Evolutionary conservation across 2,113 vertebrate genomes (phyloP), one percentile per base, ranked within the genome.

Genomic region (Monopterus albus): DNA sequence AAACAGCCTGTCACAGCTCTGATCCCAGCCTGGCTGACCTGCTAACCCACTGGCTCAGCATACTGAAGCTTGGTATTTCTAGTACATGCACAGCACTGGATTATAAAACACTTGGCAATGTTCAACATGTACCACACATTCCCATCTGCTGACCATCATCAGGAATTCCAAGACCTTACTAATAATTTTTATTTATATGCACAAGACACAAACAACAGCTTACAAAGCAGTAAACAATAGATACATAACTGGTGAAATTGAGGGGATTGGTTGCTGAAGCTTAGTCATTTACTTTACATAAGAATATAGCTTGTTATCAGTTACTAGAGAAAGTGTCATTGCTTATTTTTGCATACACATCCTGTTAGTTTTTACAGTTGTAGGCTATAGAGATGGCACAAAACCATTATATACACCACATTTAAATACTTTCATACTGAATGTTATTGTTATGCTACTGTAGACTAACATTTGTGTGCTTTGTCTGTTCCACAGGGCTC

Each of bases 401-500:
- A 7, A 66, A 26, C 35, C 33, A 38, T 13, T 18, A n/a, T n/a
- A n/a, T 42, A 42, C n/a, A 5, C 23, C 18, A 17, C 8, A 17
- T 58, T 26, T 5, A 26, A 38, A 51, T 51, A 20, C 17, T 31
- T 31, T 59, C 2, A 31, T 35, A 9, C 31, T 15, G 17, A 29
- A 20, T 36, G 1, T 36, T 26, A 6, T 72, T 13, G 17, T 60
- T 49, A 13, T 69, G 25, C 50, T 21, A 7, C 20, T 17, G n/a
- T 15, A 15, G 2, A 33, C 40, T 40, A 28, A 85, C 59, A 15
- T 14, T 23, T 58, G 40, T 80, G 13, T 73, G n/a, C 82, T 73
- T 82, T 80, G 18, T 83, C 15, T 81, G 7, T 67, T 76, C 87
- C 92, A 57, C 93, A 99, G 98, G 95, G 97, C 98, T 94, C 98